Evolutionary conservation across 2,113 vertebrate genomes (phyloP).

Genomic region (Entelurus aequoreus): DNA sequence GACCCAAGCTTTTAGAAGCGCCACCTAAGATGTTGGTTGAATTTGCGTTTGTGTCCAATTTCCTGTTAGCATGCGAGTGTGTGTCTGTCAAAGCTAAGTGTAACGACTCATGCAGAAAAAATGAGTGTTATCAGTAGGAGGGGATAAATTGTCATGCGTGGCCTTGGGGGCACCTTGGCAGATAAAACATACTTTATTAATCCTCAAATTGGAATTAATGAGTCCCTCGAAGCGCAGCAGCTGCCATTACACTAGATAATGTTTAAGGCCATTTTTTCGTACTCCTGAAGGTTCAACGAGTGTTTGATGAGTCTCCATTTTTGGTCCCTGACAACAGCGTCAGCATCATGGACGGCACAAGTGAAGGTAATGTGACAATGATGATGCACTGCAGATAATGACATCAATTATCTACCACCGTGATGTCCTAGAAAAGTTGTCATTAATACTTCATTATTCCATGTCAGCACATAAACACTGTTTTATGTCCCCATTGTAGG

Average conservation of each 20-base stretch:
- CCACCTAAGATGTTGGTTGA: not conserved
- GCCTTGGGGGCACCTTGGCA: constrained; percentile 42
- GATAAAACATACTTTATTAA: constrained; percentile 61
- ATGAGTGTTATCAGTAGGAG: constrained; percentile 30
- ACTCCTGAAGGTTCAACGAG: constrained; percentile 75
- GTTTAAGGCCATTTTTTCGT: constrained; percentile 19
- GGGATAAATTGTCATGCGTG: constrained; percentile 35
- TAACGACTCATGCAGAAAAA: constrained; percentile 20
- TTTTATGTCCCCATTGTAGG: constrained; percentile 64
- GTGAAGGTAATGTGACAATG: constrained; percentile 77
- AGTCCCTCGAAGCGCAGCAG: constrained; percentile 48
- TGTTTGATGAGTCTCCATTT: constrained; percentile 92
- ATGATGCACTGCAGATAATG: not conserved
- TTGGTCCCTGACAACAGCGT: constrained; percentile 84
- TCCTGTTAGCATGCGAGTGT: too few relatives aligned
- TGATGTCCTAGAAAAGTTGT: too few relatives aligned
- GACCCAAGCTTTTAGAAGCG: too few relatives aligned
- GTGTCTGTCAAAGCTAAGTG: not conserved
- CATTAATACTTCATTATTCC: too few relatives aligned
- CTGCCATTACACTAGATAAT: constrained; percentile 42
- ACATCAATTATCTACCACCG: not conserved
- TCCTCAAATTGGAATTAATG: constrained; percentile 43
- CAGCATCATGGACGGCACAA: constrained; percentile 87
- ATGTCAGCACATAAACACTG: not conserved
- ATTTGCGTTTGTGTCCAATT: too few relatives aligned